Evolutionary conservation across 2,113 vertebrate species (phyloP), one percentile per base, ranked within the genome.

Genomic region (Prolemur simus): DNA sequence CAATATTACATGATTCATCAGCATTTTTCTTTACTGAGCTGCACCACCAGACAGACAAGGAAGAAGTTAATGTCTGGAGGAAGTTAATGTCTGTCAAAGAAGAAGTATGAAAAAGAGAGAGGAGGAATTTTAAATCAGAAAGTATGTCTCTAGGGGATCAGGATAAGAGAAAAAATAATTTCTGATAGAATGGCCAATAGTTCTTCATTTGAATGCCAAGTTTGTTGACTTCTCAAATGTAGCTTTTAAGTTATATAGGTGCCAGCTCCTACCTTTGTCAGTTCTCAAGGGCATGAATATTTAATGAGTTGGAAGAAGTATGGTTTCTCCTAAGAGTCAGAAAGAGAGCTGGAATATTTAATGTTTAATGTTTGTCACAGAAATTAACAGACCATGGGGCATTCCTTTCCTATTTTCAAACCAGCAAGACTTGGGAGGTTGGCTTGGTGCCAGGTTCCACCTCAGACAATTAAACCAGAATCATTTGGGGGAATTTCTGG

Each of bases 141-240:
- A 64, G 45, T 56, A 52, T n/a, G 27, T 94, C 45, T 89, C 47
- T n/a, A 80, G 32, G 3, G 15, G 45, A 63, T 78, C 47, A 73
- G 39, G n/a, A 87, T 69, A n/a, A 94, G 32, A 85, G 54, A 66
- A 94, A 95, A 95, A 96, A 74, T 69, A 39, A 89, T 96, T 85
- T 92, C 60, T 87, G 58, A 94, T 60, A 76, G 69, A 83, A 77
- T n/a, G 11, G 34, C 18, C n/a, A 42, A 21, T 17, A 63, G 21
- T 73, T 69, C 49, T 81, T 63, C 73, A 84, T 92, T 77, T 8
- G 3, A 84, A 73, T 10, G 13, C 13, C 68, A 92, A 76, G 17
- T 71, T 60, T 63, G 69, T 92, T 84, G 45, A 49, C 85, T 85
- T 91, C 64, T 77, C 34, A 52, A 80, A 81, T 20, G 49, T n/a